Evolutionary conservation across 2,888 invertebrate species (phyloP).

Genomic region (Hypomecis punctinalis): DNA sequence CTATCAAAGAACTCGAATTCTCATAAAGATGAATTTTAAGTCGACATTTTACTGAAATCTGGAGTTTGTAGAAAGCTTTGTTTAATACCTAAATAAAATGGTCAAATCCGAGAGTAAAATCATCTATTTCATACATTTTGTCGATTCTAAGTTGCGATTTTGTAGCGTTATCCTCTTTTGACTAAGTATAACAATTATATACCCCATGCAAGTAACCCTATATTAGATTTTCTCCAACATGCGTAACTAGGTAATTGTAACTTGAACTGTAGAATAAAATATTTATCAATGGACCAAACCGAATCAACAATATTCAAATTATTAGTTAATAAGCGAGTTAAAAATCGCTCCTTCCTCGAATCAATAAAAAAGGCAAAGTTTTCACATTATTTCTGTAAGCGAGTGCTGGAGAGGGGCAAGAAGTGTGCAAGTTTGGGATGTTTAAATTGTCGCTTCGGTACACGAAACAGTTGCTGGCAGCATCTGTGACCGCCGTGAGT

Average conservation of each 20-base stretch:
- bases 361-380: constrained; percentile 65
- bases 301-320: constrained; percentile 17
- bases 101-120: no score
- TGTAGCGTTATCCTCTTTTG: not conserved
- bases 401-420: constrained; percentile 49
- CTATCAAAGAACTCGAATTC: no score
- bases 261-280: not conserved
- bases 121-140: no score
- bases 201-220: no score
- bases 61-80: no score
- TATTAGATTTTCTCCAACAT: no score
- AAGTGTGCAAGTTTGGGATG: constrained; percentile 65
- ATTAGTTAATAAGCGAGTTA: constrained; percentile 58
- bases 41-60: no score
- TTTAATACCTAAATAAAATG: no score
- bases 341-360: constrained; percentile 51
- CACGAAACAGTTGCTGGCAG: constrained; percentile 54
- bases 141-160: no score
- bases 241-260: not conserved
- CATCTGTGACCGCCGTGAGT: constrained; percentile 61
- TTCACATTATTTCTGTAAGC: constrained; percentile 69
- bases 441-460: constrained; percentile 66
- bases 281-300: not conserved
- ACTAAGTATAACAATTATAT: not conserved
- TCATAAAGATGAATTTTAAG: no score